Evolutionary conservation across 2,888 invertebrate genomes (phyloP), one percentile per base, ranked within the genome.

Genomic region (Hypomecis atomaria): DNA sequence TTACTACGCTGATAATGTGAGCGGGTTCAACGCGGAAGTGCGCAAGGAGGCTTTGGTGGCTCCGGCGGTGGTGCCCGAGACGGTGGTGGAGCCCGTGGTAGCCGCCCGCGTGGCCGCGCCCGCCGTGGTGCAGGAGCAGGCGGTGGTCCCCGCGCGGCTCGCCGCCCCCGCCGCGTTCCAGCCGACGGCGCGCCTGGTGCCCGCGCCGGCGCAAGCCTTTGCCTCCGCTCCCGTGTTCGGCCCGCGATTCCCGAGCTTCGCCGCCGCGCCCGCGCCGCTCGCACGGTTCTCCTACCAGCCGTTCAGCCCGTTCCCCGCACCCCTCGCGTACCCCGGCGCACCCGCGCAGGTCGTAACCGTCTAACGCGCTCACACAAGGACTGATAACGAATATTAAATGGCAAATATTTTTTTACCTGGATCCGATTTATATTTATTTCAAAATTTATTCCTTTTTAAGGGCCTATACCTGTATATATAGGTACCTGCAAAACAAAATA

Each of bases 21-120:
- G 87, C 63, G 90, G 90, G 9, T 90, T 90, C 76, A 88, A 87
- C 67, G 90, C 90, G 4, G 84, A 88, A 0, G 90, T 90, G 10
- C 85, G 87, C 56, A 88, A 91, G 44, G 84, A 84, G 67, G 82
- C 82, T 3, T 59, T 81, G 37, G 75, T 73, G 2, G 72, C 75
- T 0, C 78, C 78, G 2, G 74, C 76, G 0, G 71, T 78, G 0
- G 71, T 75, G 5, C 23, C 23, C 23, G 76, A 78, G 53, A 79
- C 62, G 6, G 49, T 36, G 49, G 49, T 49, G 36, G 47, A 36
- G 1, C 48, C 81, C 0, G 77, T 77, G 0, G 77, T 72, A 0
- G 78, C 78, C 2, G 0, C 65, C 68, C 11, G 77, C 72, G 6
- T 73, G 1, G 71, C 77, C 5, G 69, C 61, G 38, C 59, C 69